Conservation (phyloP, 2,797 vertebrate genomes). For the Ispidina lecontei region DNA sequence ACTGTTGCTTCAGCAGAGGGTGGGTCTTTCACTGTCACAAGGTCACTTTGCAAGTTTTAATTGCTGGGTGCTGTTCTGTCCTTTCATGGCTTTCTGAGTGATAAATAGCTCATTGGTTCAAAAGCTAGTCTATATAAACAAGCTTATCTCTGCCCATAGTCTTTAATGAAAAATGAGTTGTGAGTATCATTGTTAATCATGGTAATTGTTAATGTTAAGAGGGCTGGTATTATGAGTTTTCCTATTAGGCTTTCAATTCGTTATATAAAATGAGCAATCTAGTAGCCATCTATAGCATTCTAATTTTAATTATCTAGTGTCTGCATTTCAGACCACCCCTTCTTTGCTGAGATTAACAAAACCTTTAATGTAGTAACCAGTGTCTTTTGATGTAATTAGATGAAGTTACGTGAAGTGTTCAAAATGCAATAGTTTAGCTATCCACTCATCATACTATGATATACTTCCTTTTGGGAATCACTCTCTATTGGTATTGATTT, state of each 20-base stretch:
- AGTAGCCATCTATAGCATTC: slow-evolving; percentile 63
- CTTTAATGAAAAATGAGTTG: slow-evolving; percentile 92
- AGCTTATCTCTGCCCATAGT: slow-evolving; percentile 89
- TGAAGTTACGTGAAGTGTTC: not conserved
- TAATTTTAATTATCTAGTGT: slow-evolving; percentile 74
- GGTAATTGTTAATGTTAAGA: slow-evolving; percentile 93
- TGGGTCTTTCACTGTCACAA: slow-evolving; percentile 81
- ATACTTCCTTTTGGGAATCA: not conserved
- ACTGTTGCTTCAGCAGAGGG: slow-evolving; percentile 57
- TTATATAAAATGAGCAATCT: slow-evolving; percentile 77
- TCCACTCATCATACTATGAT: not conserved
- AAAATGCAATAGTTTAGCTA: not conserved
- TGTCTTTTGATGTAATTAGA: slow-evolving; percentile 12
- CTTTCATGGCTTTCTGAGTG: slow-evolving; percentile 81
- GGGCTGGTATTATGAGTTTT: slow-evolving; percentile 84
- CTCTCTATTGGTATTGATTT: not conserved
- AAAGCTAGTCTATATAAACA: slow-evolving; percentile 91
- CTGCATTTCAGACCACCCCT: slow-evolving; percentile 48
- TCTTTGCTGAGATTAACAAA: slow-evolving; percentile 49
- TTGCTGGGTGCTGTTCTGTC: slow-evolving; percentile 82
- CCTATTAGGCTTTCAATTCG: slow-evolving; percentile 88
- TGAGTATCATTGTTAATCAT: slow-evolving; percentile 94
- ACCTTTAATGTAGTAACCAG: not conserved
- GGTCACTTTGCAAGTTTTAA: slow-evolving; percentile 87
- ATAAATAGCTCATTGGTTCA: slow-evolving; percentile 89